Evolutionary conservation across 2,797 vertebrate species (phyloP).

Genomic region (Trachurus trachurus): DNA sequence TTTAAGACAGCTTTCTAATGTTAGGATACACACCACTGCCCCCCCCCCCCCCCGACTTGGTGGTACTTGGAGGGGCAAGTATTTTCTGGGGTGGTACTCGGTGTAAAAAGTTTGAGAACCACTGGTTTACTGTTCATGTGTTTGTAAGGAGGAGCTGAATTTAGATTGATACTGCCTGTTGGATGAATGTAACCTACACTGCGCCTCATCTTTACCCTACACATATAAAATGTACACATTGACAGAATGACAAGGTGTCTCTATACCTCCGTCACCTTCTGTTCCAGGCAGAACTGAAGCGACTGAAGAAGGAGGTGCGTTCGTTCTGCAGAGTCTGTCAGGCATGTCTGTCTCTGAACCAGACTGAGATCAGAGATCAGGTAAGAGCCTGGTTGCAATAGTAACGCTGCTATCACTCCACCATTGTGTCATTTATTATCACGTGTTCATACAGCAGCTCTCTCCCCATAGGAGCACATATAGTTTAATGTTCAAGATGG

Average conservation of each 20-base stretch:
- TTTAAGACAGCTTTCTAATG: no score
- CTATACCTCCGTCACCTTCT: slow-evolving; percentile 1
- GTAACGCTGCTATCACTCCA: background rate
- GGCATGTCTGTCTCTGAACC: slow-evolving; percentile 84
- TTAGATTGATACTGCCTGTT: background rate
- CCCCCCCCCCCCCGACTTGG: no score
- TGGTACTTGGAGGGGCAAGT: no score
- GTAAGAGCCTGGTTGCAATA: slow-evolving; percentile 37
- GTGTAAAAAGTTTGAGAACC: no score
- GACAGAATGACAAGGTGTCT: background rate
- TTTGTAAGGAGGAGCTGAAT: slow-evolving; percentile 1
- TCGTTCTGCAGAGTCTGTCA: slow-evolving; percentile 87
- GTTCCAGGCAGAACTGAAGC: slow-evolving; percentile 80
- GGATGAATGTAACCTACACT: background rate
- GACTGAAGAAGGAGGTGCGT: slow-evolving; percentile 79
- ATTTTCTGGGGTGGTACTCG: no score
- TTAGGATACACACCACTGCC: no score
- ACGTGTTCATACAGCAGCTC: no score
- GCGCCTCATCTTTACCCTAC: background rate
- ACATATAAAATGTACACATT: background rate
- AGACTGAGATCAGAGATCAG: slow-evolving; percentile 86
- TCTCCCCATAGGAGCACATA: no score
- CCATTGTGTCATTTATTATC: no score
- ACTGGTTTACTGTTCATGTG: no score
- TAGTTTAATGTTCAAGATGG: no score